Base-by-base conservation (phyloP, 2,888 invertebrate species). In the Dendrolimus houi region DNA sequence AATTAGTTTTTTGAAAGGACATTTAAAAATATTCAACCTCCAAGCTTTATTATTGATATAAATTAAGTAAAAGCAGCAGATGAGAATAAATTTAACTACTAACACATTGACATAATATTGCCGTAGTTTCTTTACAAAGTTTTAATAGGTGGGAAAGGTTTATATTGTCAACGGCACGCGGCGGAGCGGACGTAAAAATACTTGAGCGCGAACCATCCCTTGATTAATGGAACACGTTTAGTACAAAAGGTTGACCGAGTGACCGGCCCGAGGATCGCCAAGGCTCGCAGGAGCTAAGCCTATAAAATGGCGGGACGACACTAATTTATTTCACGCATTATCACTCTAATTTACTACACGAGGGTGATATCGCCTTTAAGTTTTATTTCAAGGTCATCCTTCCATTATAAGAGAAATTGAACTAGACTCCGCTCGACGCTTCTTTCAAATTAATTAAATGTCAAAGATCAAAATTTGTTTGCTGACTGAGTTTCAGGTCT, bases 71-170 rank as follows among this genome's bases (percentile, higher is more conserved):
- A 29, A 29, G 3, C 29, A 29, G 29, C 3, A 29, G 3, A 29
- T 29, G 29, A 29, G 6, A 29, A 29, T 29, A 29, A 29, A 29
- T 29, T 29, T 29, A 6, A 6, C 6, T 29, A 29, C 6, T 3
- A 29, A 29, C 29, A 29, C 3, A 29, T 29, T 6, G 3, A 29
- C 29, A 29, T 29, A 29, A 29, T 29, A 6, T 29, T 29, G 0
- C 6, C 29, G 29, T 29, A 29, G 9, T 47, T 2, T 47, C 47
- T 8, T 47, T 47, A 10, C 7, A 12, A 12, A 47, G 47, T 47
- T 47, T 69, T 67, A 69, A 72, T 72, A 74, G 69, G 71, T 73
- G 69, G 53, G 66, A 73, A 71, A 74, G 70, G 74, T 74, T 74
- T 74, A 72, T 71, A 73, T 72, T 72, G 69, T 70, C 71, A 69